phyloP scores from a whole-genome alignment of 2,113 vertebrate species.

The Taurulus bubalis region DNA sequence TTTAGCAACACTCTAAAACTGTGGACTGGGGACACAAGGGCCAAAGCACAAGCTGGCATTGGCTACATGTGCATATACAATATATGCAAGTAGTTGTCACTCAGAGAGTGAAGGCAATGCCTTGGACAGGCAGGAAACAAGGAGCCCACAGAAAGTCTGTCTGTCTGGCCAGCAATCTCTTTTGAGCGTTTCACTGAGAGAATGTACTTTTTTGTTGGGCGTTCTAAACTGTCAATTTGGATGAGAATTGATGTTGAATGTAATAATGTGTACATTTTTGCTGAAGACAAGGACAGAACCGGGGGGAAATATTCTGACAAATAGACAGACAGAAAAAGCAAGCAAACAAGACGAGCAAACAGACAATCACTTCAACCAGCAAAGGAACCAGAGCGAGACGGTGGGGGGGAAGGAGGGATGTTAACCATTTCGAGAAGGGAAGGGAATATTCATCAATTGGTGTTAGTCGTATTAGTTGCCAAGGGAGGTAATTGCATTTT shows the following conservation, averaged over 20 bases:
- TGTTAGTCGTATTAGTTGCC: conserved; percentile 71
- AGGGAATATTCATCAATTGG: conserved; percentile 63
- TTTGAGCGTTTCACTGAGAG: conserved; percentile 54
- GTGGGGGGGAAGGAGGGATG: conserved; percentile 63
- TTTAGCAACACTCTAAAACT: conserved; percentile 84
- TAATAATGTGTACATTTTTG: conserved; percentile 72
- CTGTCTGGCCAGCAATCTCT: conserved; percentile 80
- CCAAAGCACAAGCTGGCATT: conserved; percentile 81
- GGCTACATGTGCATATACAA: conserved; percentile 82
- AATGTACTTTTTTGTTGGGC: conserved; percentile 35
- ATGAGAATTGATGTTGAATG: conserved; percentile 74
- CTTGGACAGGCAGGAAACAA: conserved; percentile 72
- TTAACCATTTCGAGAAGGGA: conserved; percentile 60
- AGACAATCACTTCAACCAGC: conserved; percentile 73
- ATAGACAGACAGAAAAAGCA: conserved; percentile 80
- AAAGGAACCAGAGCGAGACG: conserved; percentile 64
- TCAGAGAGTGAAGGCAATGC: conserved; percentile 80
- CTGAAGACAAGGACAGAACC: conserved; percentile 78
- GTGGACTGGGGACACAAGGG: conserved; percentile 70
- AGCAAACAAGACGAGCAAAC: conserved; percentile 75
- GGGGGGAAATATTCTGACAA: conserved; percentile 74
- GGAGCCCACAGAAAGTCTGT: conserved; percentile 75
- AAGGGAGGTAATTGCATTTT: conserved; percentile 62
- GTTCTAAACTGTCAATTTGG: conserved; percentile 57
- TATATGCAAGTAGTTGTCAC: conserved; percentile 83